Conservation (phyloP, 1,140 invertebrate genomes). For the Akabosia matsudoensis region DNA sequence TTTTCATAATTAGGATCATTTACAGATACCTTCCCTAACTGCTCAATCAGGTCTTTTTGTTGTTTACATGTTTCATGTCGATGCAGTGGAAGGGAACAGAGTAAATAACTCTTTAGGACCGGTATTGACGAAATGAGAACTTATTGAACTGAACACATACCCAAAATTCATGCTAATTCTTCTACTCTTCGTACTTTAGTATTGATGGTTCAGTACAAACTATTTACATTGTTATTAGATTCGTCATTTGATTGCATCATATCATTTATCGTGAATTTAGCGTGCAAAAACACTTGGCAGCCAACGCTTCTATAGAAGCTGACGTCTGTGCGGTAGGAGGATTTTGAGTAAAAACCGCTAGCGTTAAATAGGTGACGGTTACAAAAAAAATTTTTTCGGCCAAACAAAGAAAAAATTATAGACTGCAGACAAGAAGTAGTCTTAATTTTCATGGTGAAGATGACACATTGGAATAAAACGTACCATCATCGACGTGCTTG, state of each 20-base stretch:
- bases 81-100: neutral
- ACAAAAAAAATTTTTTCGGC: too few relatives aligned
- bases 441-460: neutral
- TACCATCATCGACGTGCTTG: neutral
- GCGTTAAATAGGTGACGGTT: too few relatives aligned
- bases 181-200: too few relatives aligned
- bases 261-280: neutral
- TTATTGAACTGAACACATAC: too few relatives aligned
- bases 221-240: neutral
- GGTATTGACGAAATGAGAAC: neutral
- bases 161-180: too few relatives aligned
- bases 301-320: too few relatives aligned
- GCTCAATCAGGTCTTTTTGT: too few relatives aligned
- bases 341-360: too few relatives aligned
- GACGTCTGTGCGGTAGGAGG: too few relatives aligned
- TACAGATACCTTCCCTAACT: neutral
- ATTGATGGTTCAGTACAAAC: neutral
- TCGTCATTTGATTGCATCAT: neutral
- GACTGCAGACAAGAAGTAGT: neutral
- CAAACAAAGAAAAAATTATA: slow-evolving; percentile 1
- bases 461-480: slow-evolving; percentile 9
- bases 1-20: neutral
- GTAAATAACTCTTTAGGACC: neutral
- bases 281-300: too few relatives aligned
- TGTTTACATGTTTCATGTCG: neutral